Percentiles rank a stretch among this genome's conserved stretches.
Evolutionary conservation across 1,140 invertebrate species (phyloP).

Genomic region (Drosophila elegans): DNA sequence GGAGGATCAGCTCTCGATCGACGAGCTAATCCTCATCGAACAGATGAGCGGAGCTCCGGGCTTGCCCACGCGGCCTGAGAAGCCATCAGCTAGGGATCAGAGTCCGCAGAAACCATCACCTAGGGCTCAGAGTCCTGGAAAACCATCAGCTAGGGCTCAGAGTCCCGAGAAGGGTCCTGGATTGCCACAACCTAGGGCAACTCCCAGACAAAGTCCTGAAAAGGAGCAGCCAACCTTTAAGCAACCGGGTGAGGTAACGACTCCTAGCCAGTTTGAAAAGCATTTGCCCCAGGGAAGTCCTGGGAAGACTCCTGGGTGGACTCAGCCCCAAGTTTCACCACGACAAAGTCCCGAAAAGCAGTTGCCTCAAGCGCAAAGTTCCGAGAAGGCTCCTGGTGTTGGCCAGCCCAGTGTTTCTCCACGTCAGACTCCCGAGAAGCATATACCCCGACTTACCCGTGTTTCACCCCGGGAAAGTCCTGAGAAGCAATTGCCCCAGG

Average conservation of each 20-base stretch:
- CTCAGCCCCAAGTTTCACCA: slow-evolving; percentile 13
- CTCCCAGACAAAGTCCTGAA: slow-evolving; percentile 26
- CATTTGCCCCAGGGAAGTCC: not conserved
- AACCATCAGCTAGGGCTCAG: slow-evolving; percentile 9
- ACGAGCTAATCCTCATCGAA: slow-evolving; percentile 62
- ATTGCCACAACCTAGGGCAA: slow-evolving; percentile 10
- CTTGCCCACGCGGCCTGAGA: not conserved
- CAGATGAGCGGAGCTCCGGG: slow-evolving; percentile 28
- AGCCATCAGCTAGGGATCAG: slow-evolving; percentile 2
- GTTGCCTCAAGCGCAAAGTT: slow-evolving; percentile 3
- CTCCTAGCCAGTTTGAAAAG: not conserved
- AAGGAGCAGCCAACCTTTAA: slow-evolving; percentile 18
- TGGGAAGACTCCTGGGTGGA: slow-evolving; percentile 5
- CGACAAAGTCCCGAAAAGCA: slow-evolving; percentile 37
- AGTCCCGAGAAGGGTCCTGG: slow-evolving; percentile 15
- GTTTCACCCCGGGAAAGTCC: slow-evolving; percentile 34
- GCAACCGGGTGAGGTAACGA: not conserved
- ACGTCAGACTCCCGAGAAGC: slow-evolving; percentile 18
- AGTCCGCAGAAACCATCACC: not conserved
- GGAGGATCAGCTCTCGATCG: slow-evolving; percentile 38
- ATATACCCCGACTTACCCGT: slow-evolving; percentile 8
- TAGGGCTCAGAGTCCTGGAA: slow-evolving; percentile 6
- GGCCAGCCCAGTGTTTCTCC: not conserved
- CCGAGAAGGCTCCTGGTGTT: not conserved
- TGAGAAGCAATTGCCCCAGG: slow-evolving; percentile 31